These are phyloP conservation scores for Catagonus wagneri DNA, from an alignment of 2,113 vertebrate genomes.

Conservation along the genomic window DNA sequence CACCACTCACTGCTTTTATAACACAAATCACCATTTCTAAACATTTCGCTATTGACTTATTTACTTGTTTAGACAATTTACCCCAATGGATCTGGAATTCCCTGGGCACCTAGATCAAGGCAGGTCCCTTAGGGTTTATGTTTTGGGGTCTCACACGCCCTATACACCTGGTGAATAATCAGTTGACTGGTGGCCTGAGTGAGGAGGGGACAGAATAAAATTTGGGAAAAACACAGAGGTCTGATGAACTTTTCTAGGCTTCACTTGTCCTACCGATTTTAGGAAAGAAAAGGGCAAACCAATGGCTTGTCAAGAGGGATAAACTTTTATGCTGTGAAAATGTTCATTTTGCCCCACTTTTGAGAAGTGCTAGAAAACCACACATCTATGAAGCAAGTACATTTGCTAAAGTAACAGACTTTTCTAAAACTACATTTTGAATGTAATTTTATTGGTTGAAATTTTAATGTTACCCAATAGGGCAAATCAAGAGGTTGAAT, in stretches of 20 bases:
- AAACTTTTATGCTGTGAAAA: not conserved
- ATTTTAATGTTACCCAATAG: not conserved
- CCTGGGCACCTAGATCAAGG: accelerated
- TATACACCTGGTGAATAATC: not conserved
- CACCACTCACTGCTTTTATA: not conserved
- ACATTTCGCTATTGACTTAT: too few relatives aligned
- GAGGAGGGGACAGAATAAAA: not conserved
- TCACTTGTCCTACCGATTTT: not conserved
- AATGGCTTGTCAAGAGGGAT: not conserved
- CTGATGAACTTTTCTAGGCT: not conserved
- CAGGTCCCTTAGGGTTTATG: too few relatives aligned
- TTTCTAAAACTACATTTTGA: not conserved
- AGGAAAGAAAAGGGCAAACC: not conserved
- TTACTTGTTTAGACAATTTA: not conserved
- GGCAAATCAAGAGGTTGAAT: not conserved
- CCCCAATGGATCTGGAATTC: not conserved
- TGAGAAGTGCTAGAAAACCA: not conserved
- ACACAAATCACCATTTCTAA: not conserved
- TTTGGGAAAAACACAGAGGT: not conserved
- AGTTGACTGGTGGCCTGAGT: not conserved
- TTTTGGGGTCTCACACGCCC: too few relatives aligned
- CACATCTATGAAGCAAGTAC: not conserved
- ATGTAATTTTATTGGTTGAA: not conserved
- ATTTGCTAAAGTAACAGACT: not conserved
- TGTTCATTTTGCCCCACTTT: not conserved